These are phyloP conservation scores for Lophotriccus pileatus DNA, from an alignment of 2,797 vertebrate species.

Conservation along the genomic window DNA sequence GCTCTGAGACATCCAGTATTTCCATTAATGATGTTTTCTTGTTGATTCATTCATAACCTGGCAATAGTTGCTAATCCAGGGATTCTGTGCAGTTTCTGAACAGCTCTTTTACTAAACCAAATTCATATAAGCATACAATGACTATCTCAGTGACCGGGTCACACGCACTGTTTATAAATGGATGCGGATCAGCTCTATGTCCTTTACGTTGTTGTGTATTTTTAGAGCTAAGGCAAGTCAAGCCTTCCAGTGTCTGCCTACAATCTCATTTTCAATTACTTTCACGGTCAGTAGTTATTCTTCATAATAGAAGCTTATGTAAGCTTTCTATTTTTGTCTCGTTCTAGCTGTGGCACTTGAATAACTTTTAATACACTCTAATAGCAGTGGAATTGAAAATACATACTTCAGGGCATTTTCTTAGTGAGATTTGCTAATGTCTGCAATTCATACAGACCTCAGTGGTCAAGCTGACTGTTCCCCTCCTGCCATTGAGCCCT, in stretches of 20 bases:
- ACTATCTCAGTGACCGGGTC: neutral
- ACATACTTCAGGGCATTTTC: neutral
- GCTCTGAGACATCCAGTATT: neutral
- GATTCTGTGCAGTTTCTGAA: neutral
- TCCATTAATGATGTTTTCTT: neutral
- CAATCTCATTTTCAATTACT: constrained; percentile 27
- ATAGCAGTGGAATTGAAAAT: constrained; percentile 18
- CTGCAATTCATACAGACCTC: constrained; percentile 13
- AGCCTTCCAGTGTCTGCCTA: neutral
- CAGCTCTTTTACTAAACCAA: neutral
- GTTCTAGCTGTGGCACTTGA: neutral
- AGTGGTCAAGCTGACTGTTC: neutral
- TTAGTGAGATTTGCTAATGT: neutral
- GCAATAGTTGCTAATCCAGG: neutral
- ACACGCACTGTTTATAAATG: neutral
- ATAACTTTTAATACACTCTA: constrained; percentile 12
- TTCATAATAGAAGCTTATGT: neutral
- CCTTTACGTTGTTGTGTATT: neutral
- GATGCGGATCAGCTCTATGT: neutral
- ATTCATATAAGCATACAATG: neutral
- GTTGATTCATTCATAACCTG: neutral
- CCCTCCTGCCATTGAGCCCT: neutral
- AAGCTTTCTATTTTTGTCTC: constrained; percentile 18
- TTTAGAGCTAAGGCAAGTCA: neutral
- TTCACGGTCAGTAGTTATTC: neutral